Evolutionary conservation across 2,888 invertebrate species (phyloP).

Genomic region (Oligia fasciuncula): DNA sequence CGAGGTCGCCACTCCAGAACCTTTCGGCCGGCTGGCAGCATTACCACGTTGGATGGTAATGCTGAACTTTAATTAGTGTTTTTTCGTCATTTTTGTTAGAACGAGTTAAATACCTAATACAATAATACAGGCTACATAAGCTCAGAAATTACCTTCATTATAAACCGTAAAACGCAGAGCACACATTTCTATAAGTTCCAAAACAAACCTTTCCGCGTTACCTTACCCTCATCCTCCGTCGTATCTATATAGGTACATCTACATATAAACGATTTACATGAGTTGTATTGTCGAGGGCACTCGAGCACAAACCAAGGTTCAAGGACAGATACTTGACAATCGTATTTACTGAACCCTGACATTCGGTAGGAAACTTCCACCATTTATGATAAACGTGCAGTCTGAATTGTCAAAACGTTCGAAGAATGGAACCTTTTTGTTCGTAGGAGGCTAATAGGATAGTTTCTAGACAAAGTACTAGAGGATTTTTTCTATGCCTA

Average conservation of each 20-base stretch:
- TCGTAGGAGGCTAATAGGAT: background rate
- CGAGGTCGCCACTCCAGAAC: no score
- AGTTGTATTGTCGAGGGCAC: slow-evolving; percentile 26
- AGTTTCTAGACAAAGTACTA: background rate
- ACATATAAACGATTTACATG: slow-evolving; percentile 32
- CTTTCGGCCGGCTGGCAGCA: no score
- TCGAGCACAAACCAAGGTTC: slow-evolving; percentile 31
- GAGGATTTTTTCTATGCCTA: background rate
- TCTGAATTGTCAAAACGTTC: background rate
- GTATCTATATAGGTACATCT: background rate
- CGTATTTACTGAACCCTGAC: slow-evolving; percentile 31
- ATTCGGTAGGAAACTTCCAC: slow-evolving; percentile 30
- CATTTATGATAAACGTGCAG: background rate
- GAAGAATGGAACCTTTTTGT: background rate
- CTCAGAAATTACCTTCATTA: background rate
- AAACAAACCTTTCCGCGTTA: background rate
- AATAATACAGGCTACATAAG: background rate
- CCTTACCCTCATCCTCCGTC: background rate
- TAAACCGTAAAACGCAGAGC: background rate
- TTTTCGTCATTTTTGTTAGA: background rate
- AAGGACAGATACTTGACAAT: slow-evolving; percentile 30
- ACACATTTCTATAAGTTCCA: background rate
- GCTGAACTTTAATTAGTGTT: background rate
- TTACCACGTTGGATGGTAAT: no score
- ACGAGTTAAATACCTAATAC: background rate